Conservation (phyloP, 2,113 vertebrate genomes). For the Perccottus glenii region DNA sequence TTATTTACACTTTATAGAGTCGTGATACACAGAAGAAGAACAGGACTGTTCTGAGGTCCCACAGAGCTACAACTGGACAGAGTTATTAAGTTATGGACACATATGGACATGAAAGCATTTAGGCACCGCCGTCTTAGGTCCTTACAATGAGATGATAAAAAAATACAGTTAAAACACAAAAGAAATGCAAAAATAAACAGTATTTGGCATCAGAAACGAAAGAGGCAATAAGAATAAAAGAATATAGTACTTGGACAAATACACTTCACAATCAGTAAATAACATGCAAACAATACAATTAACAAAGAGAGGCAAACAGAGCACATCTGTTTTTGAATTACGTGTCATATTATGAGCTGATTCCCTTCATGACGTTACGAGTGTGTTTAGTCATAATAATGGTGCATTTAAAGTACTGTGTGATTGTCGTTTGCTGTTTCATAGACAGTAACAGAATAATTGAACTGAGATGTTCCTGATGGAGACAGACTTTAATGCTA, state of each 20-base stretch:
- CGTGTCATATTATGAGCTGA: neutral
- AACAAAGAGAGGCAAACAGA: conserved; percentile 28
- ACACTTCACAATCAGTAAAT: conserved; percentile 29
- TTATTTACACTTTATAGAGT: conserved; percentile 69
- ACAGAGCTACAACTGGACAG: conserved; percentile 16
- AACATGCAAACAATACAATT: conserved; percentile 21
- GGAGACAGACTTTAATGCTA: too few relatives aligned
- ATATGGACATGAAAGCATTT: conserved; percentile 32
- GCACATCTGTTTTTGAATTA: neutral
- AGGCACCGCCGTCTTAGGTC: conserved; percentile 41
- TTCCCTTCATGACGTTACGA: too few relatives aligned
- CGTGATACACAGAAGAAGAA: conserved; percentile 66
- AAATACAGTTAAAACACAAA: neutral
- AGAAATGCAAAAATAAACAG: conserved; percentile 22
- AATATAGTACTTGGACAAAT: conserved; percentile 15
- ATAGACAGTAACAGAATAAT: neutral
- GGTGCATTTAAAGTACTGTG: neutral
- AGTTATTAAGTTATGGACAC: conserved; percentile 36
- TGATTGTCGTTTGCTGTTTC: conserved; percentile 59
- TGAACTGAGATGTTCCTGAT: too few relatives aligned
- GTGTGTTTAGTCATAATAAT: neutral
- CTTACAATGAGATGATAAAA: conserved; percentile 43
- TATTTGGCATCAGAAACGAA: conserved; percentile 48
- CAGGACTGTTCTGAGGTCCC: conserved; percentile 45
- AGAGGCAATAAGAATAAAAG: conserved; percentile 2